Percentiles rank a stretch among this genome's conserved stretches.
Conservation (phyloP, 2,888 invertebrate genomes). For the Alsophila aescularia region DNA sequence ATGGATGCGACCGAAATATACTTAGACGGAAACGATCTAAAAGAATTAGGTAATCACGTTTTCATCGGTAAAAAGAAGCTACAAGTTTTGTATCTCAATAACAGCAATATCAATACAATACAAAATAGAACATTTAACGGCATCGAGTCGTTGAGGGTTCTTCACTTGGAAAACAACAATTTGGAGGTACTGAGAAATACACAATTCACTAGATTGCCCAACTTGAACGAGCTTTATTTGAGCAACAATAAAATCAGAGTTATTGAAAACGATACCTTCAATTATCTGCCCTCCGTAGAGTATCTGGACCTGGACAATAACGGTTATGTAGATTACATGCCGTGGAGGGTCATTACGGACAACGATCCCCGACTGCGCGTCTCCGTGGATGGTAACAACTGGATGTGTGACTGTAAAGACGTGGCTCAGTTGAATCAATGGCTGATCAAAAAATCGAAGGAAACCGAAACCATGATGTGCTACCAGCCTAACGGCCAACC, state of each 20-base stretch:
- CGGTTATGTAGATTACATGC: constrained; percentile 90
- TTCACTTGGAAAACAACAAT: constrained; percentile 91
- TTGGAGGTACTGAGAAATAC: constrained; percentile 89
- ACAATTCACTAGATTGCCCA: constrained; percentile 90
- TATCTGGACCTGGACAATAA: constrained; percentile 91
- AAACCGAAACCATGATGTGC: constrained; percentile 88
- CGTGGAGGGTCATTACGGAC: constrained; percentile 88
- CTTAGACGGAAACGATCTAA: constrained; percentile 92
- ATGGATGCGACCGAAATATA: constrained; percentile 96
- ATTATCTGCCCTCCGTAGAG: constrained; percentile 88
- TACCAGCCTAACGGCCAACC: constrained; percentile 82
- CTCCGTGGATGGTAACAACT: constrained; percentile 90
- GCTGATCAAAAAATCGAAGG: constrained; percentile 87
- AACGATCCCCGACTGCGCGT: constrained; percentile 88
- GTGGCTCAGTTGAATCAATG: constrained; percentile 88
- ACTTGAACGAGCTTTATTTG: constrained; percentile 90
- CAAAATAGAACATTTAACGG: constrained; percentile 94
- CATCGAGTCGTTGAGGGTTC: constrained; percentile 88
- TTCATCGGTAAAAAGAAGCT: constrained; percentile 94
- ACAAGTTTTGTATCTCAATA: constrained; percentile 90
- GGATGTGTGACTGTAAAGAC: constrained; percentile 93
- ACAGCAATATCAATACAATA: constrained; percentile 89
- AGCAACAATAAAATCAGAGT: constrained; percentile 89
- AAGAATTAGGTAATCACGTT: constrained; percentile 91
- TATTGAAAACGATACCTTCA: constrained; percentile 91